Percentiles rank a stretch among this genome's conserved stretches.
phyloP scores from a whole-genome alignment of 2,113 vertebrate species.

The Murina feae region DNA sequence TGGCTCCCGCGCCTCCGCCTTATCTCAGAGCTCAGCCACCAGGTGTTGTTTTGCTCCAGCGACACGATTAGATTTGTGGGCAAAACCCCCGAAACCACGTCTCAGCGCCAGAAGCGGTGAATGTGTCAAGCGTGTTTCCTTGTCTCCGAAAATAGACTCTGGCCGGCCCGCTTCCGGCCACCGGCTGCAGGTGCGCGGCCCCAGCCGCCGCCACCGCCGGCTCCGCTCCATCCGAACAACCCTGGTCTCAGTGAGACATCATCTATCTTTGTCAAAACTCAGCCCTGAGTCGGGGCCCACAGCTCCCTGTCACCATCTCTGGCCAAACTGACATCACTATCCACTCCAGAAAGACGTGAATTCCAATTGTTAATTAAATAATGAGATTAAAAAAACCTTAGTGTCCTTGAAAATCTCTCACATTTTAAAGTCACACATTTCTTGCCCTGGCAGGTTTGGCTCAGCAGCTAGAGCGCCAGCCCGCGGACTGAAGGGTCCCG shows the following conservation, averaged over 20 bases:
- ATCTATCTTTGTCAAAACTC: neutral
- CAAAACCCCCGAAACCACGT: constrained; percentile 8
- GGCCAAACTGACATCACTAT: fast-evolving
- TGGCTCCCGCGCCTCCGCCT: neutral
- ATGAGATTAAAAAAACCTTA: neutral
- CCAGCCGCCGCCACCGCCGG: neutral
- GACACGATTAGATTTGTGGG: neutral
- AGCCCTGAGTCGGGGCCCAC: neutral
- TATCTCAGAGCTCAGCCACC: constrained; percentile 50
- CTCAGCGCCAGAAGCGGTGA: neutral
- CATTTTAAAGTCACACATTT: neutral
- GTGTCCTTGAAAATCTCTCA: neutral
- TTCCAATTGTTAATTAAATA: neutral
- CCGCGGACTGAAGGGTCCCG: too few relatives aligned
- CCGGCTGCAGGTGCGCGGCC: neutral
- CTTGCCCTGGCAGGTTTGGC: neutral
- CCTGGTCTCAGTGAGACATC: neutral
- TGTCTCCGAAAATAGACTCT: constrained; percentile 47
- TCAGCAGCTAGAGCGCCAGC: too few relatives aligned
- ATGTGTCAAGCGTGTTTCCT: constrained; percentile 1
- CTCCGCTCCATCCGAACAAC: fast-evolving
- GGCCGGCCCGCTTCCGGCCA: neutral
- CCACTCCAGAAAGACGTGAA: neutral
- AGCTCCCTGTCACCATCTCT: fast-evolving
- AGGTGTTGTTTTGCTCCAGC: constrained; percentile 65